A percentile compares a stretch with the other conserved stretches of the same genome.
Evolutionary conservation across 2,797 vertebrate genomes (phyloP).

Genomic region (Margarornis squamiger): DNA sequence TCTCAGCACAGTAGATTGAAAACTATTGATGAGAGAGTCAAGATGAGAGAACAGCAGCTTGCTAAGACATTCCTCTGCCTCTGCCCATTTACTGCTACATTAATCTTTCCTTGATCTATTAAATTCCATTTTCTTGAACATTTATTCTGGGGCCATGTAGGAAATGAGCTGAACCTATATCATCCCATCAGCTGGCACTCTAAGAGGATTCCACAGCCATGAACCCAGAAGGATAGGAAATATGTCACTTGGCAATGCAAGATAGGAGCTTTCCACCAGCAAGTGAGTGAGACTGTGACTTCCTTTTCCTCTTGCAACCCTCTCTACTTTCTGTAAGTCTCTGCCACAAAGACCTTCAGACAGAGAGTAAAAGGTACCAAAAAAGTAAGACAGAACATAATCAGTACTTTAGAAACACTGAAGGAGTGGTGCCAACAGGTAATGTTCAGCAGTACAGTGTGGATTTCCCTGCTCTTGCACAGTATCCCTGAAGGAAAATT

Average conservation of each 20-base stretch:
- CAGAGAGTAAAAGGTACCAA: not conserved
- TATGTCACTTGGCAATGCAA: not conserved
- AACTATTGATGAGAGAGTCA: conserved; percentile 67
- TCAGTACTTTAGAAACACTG: not conserved
- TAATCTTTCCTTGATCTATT: conserved; percentile 67
- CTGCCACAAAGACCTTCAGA: not conserved
- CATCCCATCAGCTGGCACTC: not conserved
- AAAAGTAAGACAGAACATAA: rapidly evolving
- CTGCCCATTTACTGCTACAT: conserved; percentile 62
- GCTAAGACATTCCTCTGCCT: conserved; percentile 48
- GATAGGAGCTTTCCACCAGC: not conserved
- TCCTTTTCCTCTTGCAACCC: not conserved
- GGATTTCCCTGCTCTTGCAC: not conserved
- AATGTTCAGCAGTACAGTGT: rapidly evolving
- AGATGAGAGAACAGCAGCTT: conserved; percentile 31
- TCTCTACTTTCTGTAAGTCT: not conserved
- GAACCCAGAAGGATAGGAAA: not conserved
- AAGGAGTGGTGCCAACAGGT: not conserved
- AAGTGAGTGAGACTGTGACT: not conserved
- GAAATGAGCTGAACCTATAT: not conserved
- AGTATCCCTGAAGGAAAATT: not conserved
- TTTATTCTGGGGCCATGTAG: conserved; percentile 12
- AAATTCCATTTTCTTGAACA: conserved; percentile 34
- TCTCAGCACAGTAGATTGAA: conserved; percentile 58
- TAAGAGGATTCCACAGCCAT: not conserved